A percentile compares a stretch with the other conserved stretches of the same genome.
Evolutionary conservation across 2,113 vertebrate species (phyloP).

Genomic region (Malurus elegans): DNA sequence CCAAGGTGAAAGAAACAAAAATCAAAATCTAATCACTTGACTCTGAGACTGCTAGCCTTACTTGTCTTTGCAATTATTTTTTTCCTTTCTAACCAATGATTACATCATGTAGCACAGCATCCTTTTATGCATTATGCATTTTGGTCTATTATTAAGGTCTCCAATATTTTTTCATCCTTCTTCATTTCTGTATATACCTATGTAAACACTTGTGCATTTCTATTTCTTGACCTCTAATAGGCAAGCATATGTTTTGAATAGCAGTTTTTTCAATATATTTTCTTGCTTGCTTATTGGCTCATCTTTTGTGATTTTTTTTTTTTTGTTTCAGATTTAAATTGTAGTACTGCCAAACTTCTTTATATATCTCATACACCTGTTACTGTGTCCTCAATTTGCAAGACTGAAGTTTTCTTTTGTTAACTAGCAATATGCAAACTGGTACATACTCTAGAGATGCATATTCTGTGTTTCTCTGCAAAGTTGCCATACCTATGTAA

Average conservation of each 20-base stretch:
- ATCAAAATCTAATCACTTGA: background rate
- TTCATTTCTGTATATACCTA: background rate
- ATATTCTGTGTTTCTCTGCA: background rate
- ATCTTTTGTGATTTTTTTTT: background rate
- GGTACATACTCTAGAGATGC: background rate
- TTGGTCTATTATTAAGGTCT: background rate
- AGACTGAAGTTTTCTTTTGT: background rate
- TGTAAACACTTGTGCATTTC: background rate
- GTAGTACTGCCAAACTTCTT: background rate
- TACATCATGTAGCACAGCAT: background rate
- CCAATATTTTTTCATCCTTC: background rate
- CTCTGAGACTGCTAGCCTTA: background rate
- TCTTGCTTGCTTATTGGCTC: background rate
- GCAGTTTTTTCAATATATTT: accelerated
- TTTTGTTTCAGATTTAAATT: background rate
- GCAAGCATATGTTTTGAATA: background rate
- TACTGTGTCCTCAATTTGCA: background rate
- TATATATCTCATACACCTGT: background rate
- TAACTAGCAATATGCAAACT: background rate
- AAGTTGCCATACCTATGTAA: background rate
- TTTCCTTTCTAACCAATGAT: background rate
- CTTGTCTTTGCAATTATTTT: background rate
- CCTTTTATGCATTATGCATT: background rate
- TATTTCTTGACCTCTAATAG: background rate
- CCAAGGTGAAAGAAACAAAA: background rate